These are phyloP conservation scores for Solenodon paradoxus DNA, from an alignment of 2,113 vertebrate species.

Conservation along the genomic window DNA sequence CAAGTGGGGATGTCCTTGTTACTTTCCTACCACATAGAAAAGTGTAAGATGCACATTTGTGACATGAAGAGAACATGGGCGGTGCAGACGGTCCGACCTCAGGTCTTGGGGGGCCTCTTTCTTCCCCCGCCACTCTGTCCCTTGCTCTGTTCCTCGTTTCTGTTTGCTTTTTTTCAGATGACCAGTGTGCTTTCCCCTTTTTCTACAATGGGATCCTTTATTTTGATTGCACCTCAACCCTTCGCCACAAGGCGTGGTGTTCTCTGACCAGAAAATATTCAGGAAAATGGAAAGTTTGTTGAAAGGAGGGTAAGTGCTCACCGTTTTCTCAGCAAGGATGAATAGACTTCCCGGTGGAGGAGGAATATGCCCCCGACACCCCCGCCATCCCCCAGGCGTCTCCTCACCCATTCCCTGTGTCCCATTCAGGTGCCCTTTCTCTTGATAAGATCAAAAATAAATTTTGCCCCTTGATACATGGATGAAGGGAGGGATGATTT, in stretches of 20 bases:
- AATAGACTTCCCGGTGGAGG: neutral
- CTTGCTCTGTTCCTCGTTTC: no score
- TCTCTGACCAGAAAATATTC: neutral
- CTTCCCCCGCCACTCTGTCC: no score
- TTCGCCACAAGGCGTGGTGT: neutral
- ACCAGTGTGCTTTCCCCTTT: neutral
- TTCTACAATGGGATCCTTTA: rapidly evolving
- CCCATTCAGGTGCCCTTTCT: neutral
- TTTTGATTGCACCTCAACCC: rapidly evolving
- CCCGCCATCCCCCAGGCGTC: neutral
- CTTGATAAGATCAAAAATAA: neutral
- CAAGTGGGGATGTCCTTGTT: no score
- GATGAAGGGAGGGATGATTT: no score
- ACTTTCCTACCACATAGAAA: no score
- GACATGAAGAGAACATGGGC: no score
- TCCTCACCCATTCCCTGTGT: neutral
- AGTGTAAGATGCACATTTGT: no score
- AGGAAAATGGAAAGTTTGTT: neutral
- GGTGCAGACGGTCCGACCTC: no score
- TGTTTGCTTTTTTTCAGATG: neutral
- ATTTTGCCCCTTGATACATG: no score
- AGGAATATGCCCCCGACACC: neutral
- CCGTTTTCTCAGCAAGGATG: neutral
- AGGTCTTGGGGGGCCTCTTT: no score
- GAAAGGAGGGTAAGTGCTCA: neutral